These are phyloP conservation scores for Aptenodytes patagonicus DNA, from an alignment of 2,113 vertebrate species.

Conservation along the genomic window DNA sequence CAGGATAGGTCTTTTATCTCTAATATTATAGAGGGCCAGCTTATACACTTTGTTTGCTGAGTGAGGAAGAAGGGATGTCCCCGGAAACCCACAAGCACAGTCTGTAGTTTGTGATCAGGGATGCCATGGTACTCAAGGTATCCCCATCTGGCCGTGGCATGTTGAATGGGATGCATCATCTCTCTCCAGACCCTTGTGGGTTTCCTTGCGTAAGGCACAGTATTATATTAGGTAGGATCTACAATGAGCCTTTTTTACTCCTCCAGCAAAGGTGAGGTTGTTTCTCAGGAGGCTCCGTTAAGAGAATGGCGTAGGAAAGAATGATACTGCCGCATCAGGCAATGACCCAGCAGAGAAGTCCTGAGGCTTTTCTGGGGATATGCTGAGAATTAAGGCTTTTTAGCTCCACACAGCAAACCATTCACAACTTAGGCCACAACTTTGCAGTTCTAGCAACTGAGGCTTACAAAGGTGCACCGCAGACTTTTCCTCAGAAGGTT, in stretches of 20 bases:
- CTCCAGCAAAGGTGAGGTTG: conserved; percentile 20
- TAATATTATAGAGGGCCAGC: background rate
- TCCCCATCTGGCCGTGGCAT: background rate
- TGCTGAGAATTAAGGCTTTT: background rate
- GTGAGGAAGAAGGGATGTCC: background rate
- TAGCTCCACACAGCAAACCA: conserved; percentile 10
- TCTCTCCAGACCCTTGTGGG: background rate
- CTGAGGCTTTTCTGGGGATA: conserved; percentile 2
- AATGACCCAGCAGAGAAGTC: background rate
- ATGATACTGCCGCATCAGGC: background rate
- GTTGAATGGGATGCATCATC: background rate
- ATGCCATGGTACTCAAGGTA: background rate
- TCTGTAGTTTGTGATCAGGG: background rate
- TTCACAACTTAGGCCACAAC: conserved; percentile 17
- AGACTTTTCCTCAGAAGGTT: background rate
- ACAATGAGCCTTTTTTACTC: conserved; percentile 20
- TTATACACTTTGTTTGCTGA: background rate
- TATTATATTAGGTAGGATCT: background rate
- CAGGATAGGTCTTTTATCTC: background rate
- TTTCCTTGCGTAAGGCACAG: background rate
- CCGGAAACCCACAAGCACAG: background rate
- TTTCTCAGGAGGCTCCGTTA: background rate
- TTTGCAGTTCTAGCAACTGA: conserved; percentile 23
- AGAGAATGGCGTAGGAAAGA: conserved; percentile 12
- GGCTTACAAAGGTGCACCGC: background rate